Conservation (phyloP, 2,888 invertebrate genomes). For the Ditula angustiorana region DNA sequence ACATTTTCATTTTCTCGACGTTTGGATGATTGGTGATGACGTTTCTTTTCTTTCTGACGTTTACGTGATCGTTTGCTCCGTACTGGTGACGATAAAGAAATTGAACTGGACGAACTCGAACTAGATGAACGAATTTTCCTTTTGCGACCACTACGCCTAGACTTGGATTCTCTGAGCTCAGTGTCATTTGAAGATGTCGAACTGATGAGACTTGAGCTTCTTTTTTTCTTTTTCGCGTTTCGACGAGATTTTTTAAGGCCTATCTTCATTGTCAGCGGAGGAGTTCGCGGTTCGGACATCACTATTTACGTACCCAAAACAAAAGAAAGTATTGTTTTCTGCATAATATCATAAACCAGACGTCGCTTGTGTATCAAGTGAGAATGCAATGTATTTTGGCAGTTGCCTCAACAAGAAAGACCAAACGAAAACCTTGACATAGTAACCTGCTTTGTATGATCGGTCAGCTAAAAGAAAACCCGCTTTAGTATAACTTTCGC, state of each 20-base stretch:
- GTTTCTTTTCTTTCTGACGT: not conserved
- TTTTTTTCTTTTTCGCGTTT: slow-evolving; percentile 2
- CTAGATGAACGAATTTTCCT: not conserved
- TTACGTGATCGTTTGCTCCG: not conserved
- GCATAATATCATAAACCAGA: no score
- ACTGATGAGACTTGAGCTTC: not conserved
- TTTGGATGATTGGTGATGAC: not conserved
- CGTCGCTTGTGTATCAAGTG: no score
- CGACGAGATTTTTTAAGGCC: no score
- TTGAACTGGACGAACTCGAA: not conserved
- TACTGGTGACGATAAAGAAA: not conserved
- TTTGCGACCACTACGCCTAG: not conserved
- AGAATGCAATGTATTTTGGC: no score
- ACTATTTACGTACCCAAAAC: not conserved
- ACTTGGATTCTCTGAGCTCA: not conserved
- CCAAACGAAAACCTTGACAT: no score
- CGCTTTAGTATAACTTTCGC: no score
- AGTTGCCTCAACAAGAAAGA: no score
- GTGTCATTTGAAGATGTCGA: not conserved
- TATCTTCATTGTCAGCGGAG: not conserved
- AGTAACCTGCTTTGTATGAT: no score
- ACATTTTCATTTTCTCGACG: not conserved
- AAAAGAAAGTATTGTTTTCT: not conserved
- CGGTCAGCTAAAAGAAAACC: no score
- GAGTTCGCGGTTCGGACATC: slow-evolving; percentile 11